Conservation (phyloP, 2,113 vertebrate genomes). For the Xiphophorus hellerii region DNA sequence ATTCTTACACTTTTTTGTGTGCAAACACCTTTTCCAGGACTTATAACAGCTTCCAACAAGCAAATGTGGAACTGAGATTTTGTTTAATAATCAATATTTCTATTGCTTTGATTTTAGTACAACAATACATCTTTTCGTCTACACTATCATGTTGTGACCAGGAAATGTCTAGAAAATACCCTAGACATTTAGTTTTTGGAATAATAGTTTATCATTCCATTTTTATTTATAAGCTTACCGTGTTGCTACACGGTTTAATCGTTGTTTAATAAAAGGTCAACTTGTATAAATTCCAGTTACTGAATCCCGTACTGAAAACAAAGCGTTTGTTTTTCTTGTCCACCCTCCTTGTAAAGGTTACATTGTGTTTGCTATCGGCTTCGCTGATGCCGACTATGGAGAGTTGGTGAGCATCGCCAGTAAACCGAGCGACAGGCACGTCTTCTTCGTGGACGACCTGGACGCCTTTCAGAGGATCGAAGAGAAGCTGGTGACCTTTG, state of each 20-base stretch:
- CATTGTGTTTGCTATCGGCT: constrained; percentile 94
- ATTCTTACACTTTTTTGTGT: not conserved
- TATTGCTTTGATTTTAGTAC: too few species aligned
- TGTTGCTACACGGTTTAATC: not conserved
- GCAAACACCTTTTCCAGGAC: too few species aligned
- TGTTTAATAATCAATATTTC: not conserved
- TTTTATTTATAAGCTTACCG: not conserved
- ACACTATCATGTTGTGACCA: not conserved
- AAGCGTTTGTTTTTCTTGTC: not conserved
- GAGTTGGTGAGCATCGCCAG: constrained; percentile 96
- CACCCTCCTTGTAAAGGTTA: constrained; percentile 78
- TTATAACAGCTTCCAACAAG: too few species aligned
- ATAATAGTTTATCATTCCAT: not conserved
- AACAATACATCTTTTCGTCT: too few species aligned
- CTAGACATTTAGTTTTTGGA: not conserved
- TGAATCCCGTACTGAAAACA: not conserved
- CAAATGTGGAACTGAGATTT: not conserved
- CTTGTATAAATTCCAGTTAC: not conserved
- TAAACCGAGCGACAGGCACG: constrained; percentile 91
- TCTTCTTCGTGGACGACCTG: constrained; percentile 98
- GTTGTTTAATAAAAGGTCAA: not conserved
- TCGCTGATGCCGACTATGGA: constrained; percentile 95
- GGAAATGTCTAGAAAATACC: not conserved
- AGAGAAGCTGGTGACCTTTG: constrained; percentile 95
- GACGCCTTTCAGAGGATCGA: constrained; percentile 96